These are phyloP conservation scores for Mareca penelope DNA, from an alignment of 2,797 vertebrate genomes.

Conservation along the genomic window DNA sequence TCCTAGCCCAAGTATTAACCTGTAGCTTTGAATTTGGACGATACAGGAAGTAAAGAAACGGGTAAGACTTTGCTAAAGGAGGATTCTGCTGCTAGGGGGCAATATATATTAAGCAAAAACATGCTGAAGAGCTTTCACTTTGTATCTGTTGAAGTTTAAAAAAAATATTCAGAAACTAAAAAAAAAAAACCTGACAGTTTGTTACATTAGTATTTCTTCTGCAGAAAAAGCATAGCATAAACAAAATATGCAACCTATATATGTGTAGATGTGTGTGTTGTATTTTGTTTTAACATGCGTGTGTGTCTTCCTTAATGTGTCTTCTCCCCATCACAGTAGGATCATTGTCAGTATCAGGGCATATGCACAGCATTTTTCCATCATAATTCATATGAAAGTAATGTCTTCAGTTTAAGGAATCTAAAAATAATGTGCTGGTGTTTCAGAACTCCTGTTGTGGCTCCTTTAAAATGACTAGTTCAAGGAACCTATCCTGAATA, in stretches of 20 bases:
- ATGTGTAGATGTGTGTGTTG: rapidly evolving
- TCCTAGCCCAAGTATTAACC: neutral
- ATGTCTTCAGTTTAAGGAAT: neutral
- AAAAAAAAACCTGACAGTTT: neutral
- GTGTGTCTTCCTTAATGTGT: neutral
- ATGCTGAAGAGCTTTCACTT: neutral
- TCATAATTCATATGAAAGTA: neutral
- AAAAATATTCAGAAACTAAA: neutral
- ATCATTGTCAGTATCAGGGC: neutral
- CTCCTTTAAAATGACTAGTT: rapidly evolving
- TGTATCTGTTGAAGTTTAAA: neutral
- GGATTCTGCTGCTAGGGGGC: constrained; percentile 61
- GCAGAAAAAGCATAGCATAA: neutral
- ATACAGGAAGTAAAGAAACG: rapidly evolving
- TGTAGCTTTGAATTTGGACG: neutral
- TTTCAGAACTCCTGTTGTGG: neutral
- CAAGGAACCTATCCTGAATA: neutral
- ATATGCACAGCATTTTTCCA: neutral
- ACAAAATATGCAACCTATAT: neutral
- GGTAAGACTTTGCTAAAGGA: neutral
- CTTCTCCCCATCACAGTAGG: neutral
- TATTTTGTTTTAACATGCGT: neutral
- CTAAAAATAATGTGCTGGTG: neutral
- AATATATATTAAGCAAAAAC: constrained; percentile 43
- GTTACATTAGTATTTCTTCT: neutral